Evolutionary conservation across 1,140 invertebrate genomes (phyloP).

Genomic region (Papilio machaon): DNA sequence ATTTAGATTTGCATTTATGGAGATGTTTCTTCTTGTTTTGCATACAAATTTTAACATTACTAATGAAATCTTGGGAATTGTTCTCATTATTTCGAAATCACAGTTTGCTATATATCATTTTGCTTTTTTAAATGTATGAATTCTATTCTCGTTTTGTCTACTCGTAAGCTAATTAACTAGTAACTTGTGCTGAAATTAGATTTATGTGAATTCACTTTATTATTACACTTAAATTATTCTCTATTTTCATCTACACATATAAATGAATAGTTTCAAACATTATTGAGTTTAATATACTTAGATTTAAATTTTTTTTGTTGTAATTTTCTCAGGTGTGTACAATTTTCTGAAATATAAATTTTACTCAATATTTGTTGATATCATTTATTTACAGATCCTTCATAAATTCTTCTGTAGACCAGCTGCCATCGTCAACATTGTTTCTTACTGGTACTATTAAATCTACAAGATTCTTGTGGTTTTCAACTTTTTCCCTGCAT

Average conservation of each 20-base stretch:
- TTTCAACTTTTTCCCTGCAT: slow-evolving; percentile 62
- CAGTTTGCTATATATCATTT: slow-evolving; percentile 39
- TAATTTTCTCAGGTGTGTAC: slow-evolving; percentile 80
- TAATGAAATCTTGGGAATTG: slow-evolving; percentile 40
- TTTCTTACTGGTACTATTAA: slow-evolving; percentile 50
- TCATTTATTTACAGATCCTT: slow-evolving; percentile 51
- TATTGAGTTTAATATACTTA: slow-evolving; percentile 69
- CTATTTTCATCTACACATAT: slow-evolving; percentile 73
- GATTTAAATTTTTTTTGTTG: slow-evolving; percentile 71
- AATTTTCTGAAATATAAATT: slow-evolving; percentile 82
- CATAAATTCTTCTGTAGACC: slow-evolving; percentile 58
- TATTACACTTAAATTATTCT: slow-evolving; percentile 64
- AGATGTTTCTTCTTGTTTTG: slow-evolving; percentile 49
- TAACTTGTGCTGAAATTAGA: slow-evolving; percentile 65
- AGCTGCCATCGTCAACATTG: slow-evolving; percentile 56
- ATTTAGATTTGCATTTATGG: slow-evolving; percentile 61
- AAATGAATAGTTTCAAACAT: slow-evolving; percentile 60
- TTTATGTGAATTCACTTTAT: slow-evolving; percentile 62
- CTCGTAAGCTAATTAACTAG: slow-evolving; percentile 57
- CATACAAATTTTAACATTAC: slow-evolving; percentile 40
- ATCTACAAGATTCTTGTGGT: slow-evolving; percentile 57
- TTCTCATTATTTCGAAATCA: slow-evolving; percentile 38
- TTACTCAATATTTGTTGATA: slow-evolving; percentile 63
- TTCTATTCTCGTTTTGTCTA: slow-evolving; percentile 48
- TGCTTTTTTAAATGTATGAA: slow-evolving; percentile 45